A percentile compares a stretch with the other conserved stretches of the same genome.
Conservation (phyloP, 2,113 vertebrate genomes). For the Ptilonorhynchus violaceus region DNA sequence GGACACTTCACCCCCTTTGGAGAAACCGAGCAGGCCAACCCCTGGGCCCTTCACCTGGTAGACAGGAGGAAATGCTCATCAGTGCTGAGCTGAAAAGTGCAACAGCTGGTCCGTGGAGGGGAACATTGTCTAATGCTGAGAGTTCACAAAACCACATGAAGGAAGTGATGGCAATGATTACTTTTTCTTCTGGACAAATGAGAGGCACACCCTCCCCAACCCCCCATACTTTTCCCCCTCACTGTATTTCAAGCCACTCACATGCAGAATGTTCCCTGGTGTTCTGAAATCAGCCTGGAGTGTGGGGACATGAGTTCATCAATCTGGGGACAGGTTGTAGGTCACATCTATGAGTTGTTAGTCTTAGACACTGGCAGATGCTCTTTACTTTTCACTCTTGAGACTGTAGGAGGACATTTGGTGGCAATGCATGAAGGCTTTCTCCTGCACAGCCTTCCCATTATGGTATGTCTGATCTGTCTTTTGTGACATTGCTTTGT, state of each 20-base stretch:
- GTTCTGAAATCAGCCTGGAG: not conserved
- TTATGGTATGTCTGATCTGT: not conserved
- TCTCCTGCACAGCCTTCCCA: not conserved
- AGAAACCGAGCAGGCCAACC: conserved; percentile 77
- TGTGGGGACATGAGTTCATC: not conserved
- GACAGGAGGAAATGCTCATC: not conserved
- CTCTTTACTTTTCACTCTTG: not conserved
- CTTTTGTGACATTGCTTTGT: not conserved
- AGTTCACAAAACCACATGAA: not conserved
- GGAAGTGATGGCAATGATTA: not conserved
- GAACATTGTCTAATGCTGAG: not conserved
- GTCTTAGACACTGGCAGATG: not conserved
- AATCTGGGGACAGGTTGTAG: not conserved
- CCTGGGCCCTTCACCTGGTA: conserved; percentile 59
- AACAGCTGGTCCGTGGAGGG: not conserved
- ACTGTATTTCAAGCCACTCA: not conserved
- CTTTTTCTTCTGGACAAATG: not conserved
- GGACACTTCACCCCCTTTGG: conserved; percentile 78
- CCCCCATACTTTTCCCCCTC: no score
- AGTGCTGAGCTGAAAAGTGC: not conserved
- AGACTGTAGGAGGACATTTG: not conserved
- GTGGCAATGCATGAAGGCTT: not conserved
- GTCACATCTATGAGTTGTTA: not conserved
- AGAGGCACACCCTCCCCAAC: not conserved
- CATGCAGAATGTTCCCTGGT: not conserved